Evolutionary conservation across 2,888 invertebrate species (phyloP), one percentile per base, ranked within the genome.

Genomic region (Ormyrus nitidulus): DNA sequence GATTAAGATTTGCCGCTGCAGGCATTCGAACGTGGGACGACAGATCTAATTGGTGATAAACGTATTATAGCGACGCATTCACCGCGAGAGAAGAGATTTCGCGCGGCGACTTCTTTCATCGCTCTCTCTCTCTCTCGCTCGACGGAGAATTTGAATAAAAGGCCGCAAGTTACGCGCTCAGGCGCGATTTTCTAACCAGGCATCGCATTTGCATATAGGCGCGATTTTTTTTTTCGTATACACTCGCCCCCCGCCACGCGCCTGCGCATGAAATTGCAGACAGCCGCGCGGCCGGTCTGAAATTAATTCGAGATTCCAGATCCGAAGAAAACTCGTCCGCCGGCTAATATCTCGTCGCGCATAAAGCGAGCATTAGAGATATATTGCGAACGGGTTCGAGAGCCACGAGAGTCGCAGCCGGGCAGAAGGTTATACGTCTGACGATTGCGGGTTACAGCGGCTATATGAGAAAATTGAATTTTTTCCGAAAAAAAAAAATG

Each of bases 1-100:
- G 71, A 81, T 77, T 68, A n/a, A 64, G 74, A 79, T 54, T 61
- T 70, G 74, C 70, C 79, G 68, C 70, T n/a, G 4, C 34, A 4
- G 79, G 49, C 68, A 62, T 73, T 77, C 58, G 70, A 84, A 85
- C 86, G 86, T 86, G 84, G 86, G 86, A 86, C 85, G 87, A 86
- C 84, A 85, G 86, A 85, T 85, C 85, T 81, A 83, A 6, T 51
- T 2, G 0, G 44, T 44, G 79, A 79, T 73, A 79, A 74, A 53
- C 34, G 54, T n/a, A 19, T 19, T 46, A 13, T 19, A 0, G n/a
- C 19, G 46, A 53, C 34, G 49, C 46, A n/a, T 19, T 34, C 34
- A 34, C 34, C 34, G 34, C 68, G 56, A 83, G 83, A 83, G 84
- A 83, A 84, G 83, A 79, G 82, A 81, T 64, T 71, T 4, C 74